Base-by-base conservation (phyloP, 1,140 invertebrate genomes). In the Dendroctonus ponderosae region DNA sequence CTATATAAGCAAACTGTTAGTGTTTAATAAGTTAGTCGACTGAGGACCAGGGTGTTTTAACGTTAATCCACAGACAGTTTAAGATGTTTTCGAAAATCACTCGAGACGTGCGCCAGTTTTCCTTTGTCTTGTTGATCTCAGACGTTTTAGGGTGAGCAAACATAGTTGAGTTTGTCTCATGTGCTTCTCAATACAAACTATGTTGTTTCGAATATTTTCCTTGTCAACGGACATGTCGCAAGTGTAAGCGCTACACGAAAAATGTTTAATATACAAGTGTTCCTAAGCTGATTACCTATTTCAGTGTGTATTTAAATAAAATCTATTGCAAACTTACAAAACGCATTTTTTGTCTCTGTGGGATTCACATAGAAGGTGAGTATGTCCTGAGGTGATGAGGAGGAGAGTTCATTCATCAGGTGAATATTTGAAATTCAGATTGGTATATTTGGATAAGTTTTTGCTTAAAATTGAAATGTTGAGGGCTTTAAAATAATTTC, bases 261-360 rank as follows among this genome's bases (percentile, higher is more conserved):
- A 66, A 56, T 68, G 72, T 67, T 74, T 74, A 72, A 71, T 72
- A 74, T 74, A 70, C 71, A 69, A 71, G 72, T 74, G 74, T 76
- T 76, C 74, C 74, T 76, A 77, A 76, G 70, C 74, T 71, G 70
- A 77, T 73, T 72, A 76, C 74, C 71, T 71, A 71, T 75, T 74
- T 76, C 74, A 77, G 74, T 77, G 75, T 77, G 74, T 77, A 75
- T 75, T 75, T 73, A 73, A 73, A 76, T 75, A 73, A 76, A 77
- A 75, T 75, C 72, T 74, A 77, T 76, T 77, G 75, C 73, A 71
- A 72, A 66, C 57, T 57, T 64, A 49, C 26, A 26, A 26, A 26
- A 26, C 26, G 26, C 26, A 26, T 26, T 26, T 26, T 26, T 26
- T 26, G 26, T 26, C 3, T 26, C 3, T 26, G 26, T 2, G 1